Conservation (phyloP, 23 tunicate genomes). For the Phallusia fumigata region DNA sequence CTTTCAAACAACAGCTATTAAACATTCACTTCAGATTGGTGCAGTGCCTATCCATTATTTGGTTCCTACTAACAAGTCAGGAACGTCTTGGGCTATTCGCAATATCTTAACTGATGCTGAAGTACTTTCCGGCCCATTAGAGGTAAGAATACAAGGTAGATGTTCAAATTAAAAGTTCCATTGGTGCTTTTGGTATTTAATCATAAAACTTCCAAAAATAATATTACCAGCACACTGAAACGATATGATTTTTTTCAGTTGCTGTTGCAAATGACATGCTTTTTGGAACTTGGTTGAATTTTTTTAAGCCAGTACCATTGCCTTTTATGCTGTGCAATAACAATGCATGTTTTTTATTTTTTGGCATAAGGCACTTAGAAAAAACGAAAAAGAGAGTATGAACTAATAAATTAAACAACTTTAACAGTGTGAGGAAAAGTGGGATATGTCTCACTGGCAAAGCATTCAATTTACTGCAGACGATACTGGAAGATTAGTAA, state of each 20-base stretch:
- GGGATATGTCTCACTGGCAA: constrained; percentile 66
- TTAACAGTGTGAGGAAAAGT: constrained; percentile 52
- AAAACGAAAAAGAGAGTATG: no score
- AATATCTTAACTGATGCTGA: constrained; percentile 34
- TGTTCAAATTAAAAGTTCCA: neutral
- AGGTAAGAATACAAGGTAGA: constrained; percentile 31
- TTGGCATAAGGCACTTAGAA: no score
- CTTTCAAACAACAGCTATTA: neutral
- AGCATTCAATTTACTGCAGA: constrained; percentile 55
- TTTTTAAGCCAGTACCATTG: no score
- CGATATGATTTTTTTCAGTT: neutral
- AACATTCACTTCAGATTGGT: constrained; percentile 23
- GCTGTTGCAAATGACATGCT: neutral
- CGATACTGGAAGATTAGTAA: constrained; percentile 55
- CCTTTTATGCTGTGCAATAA: no score
- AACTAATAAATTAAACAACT: neutral
- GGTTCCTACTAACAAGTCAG: constrained; percentile 44
- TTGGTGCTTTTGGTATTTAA: neutral
- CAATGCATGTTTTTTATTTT: no score
- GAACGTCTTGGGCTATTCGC: constrained; percentile 63
- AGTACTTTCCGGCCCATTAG: constrained; percentile 28
- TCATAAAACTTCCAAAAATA: no score
- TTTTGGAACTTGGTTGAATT: no score
- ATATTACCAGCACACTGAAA: neutral
- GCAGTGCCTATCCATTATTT: constrained; percentile 70